Base-by-base conservation (phyloP, 2,797 vertebrate genomes). In the Serranus cabrilla region DNA sequence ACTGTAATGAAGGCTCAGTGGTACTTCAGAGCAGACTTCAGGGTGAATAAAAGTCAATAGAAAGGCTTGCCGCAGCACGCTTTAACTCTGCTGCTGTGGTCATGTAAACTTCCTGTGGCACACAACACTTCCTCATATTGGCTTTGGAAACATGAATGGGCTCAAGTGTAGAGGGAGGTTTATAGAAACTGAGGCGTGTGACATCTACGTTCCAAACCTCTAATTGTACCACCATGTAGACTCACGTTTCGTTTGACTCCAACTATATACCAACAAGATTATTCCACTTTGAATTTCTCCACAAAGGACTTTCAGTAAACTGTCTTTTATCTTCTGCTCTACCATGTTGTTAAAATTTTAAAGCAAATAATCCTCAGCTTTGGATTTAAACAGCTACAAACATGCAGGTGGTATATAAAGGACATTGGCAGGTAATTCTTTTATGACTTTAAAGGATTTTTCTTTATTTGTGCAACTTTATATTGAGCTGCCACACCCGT, bases 61-160 rank as follows among this genome's bases (percentile, higher is more conserved):
- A 59, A 81, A 70, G 16, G n/a, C 70, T 71, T 68, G 68, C 78
- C 76, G 61, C 77, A 49, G 58, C 18, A 25, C 65, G 52, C 69
- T 66, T 75, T 47, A 27, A 49, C 71, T 78, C 61, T 54, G 17
- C 68, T 27, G 71, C 80, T 78, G 80, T 61, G 82, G 84, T 82
- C 80, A n/a, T 46, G 46, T 58, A 74, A 82, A 90, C 82, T 81
- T 88, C 81, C 76, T 52, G 62, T 40, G 62, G 51, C 65, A 66
- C 20, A 57, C 52, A 23, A 81, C 58, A 60, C 86, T 83, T 89
- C 89, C 85, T 89, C 70, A 13, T 52, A 46, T 6, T 80, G 71
- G 68, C 42, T 80, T 58, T 52, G 71, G 82, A 61, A 69, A 64
- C 52, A 21, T 3, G 50, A 66, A 47, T 11, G 57, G 77, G 76